Percentiles rank a stretch among this genome's conserved stretches.
These are phyloP conservation scores for Morone saxatilis DNA, from an alignment of 2,113 vertebrate genomes.

Conservation along the genomic window DNA sequence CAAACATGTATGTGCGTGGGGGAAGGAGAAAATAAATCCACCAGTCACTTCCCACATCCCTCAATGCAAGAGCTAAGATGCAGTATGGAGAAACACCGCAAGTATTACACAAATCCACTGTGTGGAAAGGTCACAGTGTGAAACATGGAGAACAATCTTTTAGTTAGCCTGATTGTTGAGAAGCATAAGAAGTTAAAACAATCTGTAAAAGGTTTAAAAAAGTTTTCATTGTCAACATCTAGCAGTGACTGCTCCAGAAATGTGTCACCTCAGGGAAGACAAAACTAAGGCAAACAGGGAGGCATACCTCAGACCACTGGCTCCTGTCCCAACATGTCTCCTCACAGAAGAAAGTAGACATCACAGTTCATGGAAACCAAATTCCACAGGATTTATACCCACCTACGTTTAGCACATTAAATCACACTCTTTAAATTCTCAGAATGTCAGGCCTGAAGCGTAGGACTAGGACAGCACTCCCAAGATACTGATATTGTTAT, in stretches of 20 bases:
- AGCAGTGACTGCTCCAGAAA: constrained; percentile 26
- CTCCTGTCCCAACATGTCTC: constrained; percentile 62
- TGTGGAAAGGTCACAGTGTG: background rate
- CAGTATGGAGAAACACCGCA: background rate
- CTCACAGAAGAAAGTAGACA: background rate
- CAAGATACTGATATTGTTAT: no score
- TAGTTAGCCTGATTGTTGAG: background rate
- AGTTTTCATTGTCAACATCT: background rate
- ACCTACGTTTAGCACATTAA: background rate
- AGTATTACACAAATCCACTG: background rate
- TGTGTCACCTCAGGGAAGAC: constrained; percentile 37
- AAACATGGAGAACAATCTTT: background rate
- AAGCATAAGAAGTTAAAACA: background rate
- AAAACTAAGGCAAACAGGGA: background rate
- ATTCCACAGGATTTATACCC: background rate
- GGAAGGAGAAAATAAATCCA: background rate
- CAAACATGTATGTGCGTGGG: background rate
- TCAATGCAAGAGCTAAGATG: background rate
- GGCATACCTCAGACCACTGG: constrained; percentile 30
- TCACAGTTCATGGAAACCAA: background rate
- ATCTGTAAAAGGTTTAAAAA: background rate
- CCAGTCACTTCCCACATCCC: background rate
- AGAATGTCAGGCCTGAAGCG: no score
- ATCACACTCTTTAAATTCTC: background rate
- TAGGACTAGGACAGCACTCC: no score